A percentile compares a stretch with the other conserved stretches of the same genome.
Conservation (phyloP, 2,797 vertebrate species). For the Esox lucius region DNA sequence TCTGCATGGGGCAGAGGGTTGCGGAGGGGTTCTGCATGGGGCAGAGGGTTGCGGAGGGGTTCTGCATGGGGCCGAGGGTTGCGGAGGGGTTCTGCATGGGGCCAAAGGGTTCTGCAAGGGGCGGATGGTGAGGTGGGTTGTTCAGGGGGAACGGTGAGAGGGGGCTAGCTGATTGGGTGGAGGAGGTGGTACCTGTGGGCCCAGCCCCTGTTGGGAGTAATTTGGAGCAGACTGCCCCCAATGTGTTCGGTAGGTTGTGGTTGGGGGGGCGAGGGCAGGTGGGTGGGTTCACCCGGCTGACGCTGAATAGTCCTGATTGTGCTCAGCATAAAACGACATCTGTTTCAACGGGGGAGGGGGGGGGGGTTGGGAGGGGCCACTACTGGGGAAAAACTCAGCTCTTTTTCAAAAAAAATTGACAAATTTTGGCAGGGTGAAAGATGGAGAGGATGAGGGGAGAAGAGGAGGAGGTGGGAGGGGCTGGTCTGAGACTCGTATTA, state of each 20-base stretch:
- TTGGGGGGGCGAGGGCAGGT: conserved; percentile 87
- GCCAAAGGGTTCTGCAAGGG: background rate
- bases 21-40: too few species aligned
- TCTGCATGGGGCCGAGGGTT: too few species aligned
- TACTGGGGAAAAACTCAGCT: conserved; percentile 56
- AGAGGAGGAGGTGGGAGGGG: background rate
- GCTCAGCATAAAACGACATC: conserved; percentile 91
- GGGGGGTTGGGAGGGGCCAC: conserved; percentile 20
- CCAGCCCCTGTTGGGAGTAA: conserved; percentile 90
- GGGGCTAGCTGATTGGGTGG: conserved; percentile 34
- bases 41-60: too few species aligned
- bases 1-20: too few species aligned
- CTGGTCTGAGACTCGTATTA: background rate
- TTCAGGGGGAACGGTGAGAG: conserved; percentile 62
- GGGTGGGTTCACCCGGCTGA: conserved; percentile 84
- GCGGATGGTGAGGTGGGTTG: conserved; percentile 59
- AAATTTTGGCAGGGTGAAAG: conserved; percentile 47
- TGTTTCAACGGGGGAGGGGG: conserved; percentile 78
- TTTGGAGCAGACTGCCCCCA: conserved; percentile 93
- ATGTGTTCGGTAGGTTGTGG: conserved; percentile 93
- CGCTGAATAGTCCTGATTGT: conserved; percentile 91
- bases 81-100: conserved; percentile 35
- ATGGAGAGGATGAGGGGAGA: conserved; percentile 17
- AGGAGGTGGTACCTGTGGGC: conserved; percentile 84
- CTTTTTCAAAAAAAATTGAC: conserved; percentile 55